Evolutionary conservation across 2,888 invertebrate species (phyloP).

Genomic region (Heterodera filipjevi): DNA sequence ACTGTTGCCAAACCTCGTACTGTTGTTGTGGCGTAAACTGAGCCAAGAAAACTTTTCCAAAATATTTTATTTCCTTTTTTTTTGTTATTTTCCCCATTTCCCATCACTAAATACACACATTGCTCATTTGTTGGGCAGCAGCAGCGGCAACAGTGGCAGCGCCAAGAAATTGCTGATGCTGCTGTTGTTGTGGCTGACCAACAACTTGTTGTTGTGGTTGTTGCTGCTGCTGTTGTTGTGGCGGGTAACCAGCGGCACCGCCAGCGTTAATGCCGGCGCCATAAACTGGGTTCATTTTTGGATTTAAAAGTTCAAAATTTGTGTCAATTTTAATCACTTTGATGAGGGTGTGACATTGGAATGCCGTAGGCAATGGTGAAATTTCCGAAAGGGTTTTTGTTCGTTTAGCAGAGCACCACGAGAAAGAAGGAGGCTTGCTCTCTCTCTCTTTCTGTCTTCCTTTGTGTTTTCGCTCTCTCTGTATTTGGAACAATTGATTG

Average conservation of each 20-base stretch:
- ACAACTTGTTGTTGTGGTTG: neutral
- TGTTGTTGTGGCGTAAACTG: neutral
- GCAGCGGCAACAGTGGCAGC: too few relatives aligned
- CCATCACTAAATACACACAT: too few relatives aligned
- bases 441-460: neutral
- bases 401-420: neutral
- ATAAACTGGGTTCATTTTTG: neutral
- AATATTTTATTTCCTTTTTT: neutral
- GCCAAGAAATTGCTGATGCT: slow-evolving; percentile 15
- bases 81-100: too few relatives aligned
- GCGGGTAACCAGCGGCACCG: neutral
- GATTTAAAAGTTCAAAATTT: neutral
- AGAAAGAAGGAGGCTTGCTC: neutral
- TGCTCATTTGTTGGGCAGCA: neutral
- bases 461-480: neutral
- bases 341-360: too few relatives aligned
- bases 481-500: neutral
- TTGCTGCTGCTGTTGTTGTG: slow-evolving; percentile 28
- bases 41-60: neutral
- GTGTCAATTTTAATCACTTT: neutral
- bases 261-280: neutral
- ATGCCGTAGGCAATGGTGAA: too few relatives aligned
- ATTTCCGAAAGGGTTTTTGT: too few relatives aligned
- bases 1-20: slow-evolving; percentile 20
- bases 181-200: slow-evolving; percentile 25